Conservation (phyloP, 2,113 vertebrate species). For the Ctenomys sociabilis region DNA sequence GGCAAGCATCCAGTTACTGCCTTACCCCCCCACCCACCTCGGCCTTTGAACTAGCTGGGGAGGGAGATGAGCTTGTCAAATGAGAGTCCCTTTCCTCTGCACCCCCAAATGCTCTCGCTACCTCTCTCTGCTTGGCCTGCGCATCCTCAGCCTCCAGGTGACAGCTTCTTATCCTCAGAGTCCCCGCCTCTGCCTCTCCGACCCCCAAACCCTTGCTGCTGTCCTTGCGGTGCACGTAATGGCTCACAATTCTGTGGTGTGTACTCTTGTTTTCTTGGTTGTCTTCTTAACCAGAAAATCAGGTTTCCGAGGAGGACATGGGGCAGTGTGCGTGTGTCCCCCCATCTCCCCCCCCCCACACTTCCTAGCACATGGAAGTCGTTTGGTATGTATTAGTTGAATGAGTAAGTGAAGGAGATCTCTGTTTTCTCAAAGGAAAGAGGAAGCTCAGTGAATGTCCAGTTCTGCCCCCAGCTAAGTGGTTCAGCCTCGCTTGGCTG, state of each 20-base stretch:
- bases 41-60: neutral
- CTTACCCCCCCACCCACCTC: neutral
- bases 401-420: neutral
- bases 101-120: neutral
- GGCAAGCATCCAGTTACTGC: neutral
- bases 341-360: neutral
- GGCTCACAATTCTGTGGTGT: neutral
- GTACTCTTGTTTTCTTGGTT: neutral
- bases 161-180: neutral
- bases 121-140: fast-evolving
- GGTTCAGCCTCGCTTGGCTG: neutral
- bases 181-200: neutral
- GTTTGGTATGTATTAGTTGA: neutral
- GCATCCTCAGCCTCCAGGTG: neutral
- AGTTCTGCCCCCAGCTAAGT: neutral
- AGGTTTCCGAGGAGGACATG: neutral
- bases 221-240: neutral
- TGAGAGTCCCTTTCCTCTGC: neutral
- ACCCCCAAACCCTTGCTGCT: neutral
- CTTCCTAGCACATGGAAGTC: neutral
- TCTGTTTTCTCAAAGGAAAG: neutral
- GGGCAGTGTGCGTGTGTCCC: neutral
- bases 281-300: neutral
- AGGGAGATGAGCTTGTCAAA: neutral
- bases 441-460: neutral